phyloP scores from a whole-genome alignment of 2,113 vertebrate species.

The Monarcha castaneiventris region DNA sequence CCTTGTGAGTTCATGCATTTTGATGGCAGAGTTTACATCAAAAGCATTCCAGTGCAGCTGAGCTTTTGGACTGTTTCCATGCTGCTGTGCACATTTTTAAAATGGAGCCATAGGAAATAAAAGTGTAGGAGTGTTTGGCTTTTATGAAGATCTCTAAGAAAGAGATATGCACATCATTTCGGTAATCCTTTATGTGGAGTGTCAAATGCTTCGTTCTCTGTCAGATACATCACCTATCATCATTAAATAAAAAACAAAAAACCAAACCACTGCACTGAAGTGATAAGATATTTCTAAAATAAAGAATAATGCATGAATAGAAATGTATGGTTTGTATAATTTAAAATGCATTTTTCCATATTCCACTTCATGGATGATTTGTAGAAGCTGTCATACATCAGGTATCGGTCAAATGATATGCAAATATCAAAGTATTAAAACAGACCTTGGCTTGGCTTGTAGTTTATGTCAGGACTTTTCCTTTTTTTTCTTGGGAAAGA shows the following conservation, averaged over 20 bases:
- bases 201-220: constrained; percentile 29
- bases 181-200: not conserved
- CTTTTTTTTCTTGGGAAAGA: not conserved
- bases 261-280: not conserved
- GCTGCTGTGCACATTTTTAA: not conserved
- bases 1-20: not conserved
- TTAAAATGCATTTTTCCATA: constrained; percentile 15
- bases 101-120: not conserved
- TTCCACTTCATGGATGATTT: constrained; percentile 17
- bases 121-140: not conserved
- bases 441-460: not conserved
- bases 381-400: not conserved
- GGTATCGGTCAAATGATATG: not conserved
- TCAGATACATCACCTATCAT: not conserved
- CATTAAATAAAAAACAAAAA: not conserved
- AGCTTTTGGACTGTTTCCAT: not conserved
- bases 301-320: not conserved
- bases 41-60: not conserved
- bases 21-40: not conserved
- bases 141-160: not conserved
- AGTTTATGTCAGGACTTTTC: not conserved
- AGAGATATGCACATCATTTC: not conserved
- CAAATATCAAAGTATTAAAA: not conserved
- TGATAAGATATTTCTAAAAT: constrained; percentile 30
- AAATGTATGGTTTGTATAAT: constrained; percentile 9